Conservation (phyloP, 2,797 vertebrate species). For the Rhodeus uyekii region DNA sequence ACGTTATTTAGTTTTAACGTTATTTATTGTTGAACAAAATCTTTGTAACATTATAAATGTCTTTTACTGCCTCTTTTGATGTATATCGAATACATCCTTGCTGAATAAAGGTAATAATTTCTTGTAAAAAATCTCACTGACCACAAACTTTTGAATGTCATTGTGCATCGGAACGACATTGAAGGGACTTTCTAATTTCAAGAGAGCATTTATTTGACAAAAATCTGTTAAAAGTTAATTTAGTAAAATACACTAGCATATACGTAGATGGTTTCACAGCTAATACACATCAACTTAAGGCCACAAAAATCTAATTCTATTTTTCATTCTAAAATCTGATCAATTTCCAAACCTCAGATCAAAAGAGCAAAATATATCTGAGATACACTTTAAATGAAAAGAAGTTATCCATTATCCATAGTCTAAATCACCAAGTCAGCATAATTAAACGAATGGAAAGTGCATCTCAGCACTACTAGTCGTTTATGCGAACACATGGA, state of each 20-base stretch:
- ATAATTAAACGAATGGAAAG: constrained; percentile 68
- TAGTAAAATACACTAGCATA: background rate
- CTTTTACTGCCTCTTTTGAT: background rate
- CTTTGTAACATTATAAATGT: background rate
- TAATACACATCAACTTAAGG: background rate
- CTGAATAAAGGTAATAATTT: background rate
- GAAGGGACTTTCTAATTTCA: background rate
- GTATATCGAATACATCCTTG: background rate
- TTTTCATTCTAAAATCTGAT: background rate
- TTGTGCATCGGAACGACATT: background rate
- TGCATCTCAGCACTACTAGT: constrained; percentile 61
- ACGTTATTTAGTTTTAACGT: too few species aligned
- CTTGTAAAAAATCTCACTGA: background rate
- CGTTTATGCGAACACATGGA: constrained; percentile 69
- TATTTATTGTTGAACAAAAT: too few species aligned
- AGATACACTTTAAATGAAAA: constrained; percentile 35
- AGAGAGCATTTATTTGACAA: background rate
- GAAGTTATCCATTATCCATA: constrained; percentile 45
- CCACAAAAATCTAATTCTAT: background rate
- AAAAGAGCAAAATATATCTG: background rate
- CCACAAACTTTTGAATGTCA: background rate
- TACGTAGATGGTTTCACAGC: background rate
- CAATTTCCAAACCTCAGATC: background rate
- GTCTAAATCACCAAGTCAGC: constrained; percentile 62
- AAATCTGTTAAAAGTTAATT: background rate